Evolutionary conservation across 2,797 vertebrate species (phyloP).

Genomic region (Cetoscarus ocellatus): DNA sequence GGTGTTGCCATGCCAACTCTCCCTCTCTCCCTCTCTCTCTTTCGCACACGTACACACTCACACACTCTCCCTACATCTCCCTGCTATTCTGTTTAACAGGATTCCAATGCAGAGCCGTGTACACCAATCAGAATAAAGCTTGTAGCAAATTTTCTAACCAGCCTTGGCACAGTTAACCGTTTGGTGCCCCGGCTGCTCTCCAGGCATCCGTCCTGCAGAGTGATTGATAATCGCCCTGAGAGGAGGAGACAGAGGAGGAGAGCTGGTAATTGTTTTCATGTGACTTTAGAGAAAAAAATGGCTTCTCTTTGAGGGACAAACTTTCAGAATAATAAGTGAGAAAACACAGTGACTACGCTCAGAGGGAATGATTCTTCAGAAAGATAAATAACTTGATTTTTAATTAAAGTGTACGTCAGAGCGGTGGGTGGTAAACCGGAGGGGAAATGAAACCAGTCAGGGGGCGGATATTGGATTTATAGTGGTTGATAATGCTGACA

Average conservation of each 20-base stretch:
- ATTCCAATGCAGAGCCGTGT: slow-evolving; percentile 80
- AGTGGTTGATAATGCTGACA: slow-evolving; percentile 69
- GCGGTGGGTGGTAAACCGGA: slow-evolving; percentile 38
- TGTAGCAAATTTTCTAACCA: slow-evolving; percentile 66
- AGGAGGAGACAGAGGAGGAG: slow-evolving; percentile 17
- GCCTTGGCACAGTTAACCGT: slow-evolving; percentile 70
- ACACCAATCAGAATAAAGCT: slow-evolving; percentile 80
- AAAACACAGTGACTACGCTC: neutral
- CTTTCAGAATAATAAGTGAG: slow-evolving; percentile 39
- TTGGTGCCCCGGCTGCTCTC: slow-evolving; percentile 59
- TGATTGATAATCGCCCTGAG: slow-evolving; percentile 67
- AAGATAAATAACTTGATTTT: slow-evolving; percentile 36
- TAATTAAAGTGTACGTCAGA: slow-evolving; percentile 36
- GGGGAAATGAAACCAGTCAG: slow-evolving; percentile 48
- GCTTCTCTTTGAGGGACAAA: neutral
- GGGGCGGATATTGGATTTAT: slow-evolving; percentile 60
- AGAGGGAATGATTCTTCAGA: neutral
- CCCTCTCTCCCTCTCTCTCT: slow-evolving; percentile 28
- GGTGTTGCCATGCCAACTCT: slow-evolving; percentile 83
- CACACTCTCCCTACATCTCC: slow-evolving; percentile 25
- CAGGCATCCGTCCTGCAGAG: slow-evolving; percentile 61
- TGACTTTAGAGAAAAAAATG: slow-evolving; percentile 34
- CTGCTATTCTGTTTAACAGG: slow-evolving; percentile 78
- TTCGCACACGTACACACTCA: neutral
- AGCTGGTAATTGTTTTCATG: slow-evolving; percentile 46